Base-by-base conservation (phyloP, 2,888 invertebrate genomes). In the Thelaira solivaga region DNA sequence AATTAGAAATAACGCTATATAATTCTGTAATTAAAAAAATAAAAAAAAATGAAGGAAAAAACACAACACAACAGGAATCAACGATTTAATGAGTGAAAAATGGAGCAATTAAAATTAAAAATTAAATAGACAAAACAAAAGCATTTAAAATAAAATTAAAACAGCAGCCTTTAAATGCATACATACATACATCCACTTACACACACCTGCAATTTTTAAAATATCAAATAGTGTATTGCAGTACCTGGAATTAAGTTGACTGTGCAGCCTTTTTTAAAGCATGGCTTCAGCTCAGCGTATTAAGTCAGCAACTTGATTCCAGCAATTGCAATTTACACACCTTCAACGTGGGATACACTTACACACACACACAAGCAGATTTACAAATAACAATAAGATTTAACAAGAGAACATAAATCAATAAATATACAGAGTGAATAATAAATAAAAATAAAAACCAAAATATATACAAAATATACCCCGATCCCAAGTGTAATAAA, bases 231-330 rank as follows among this genome's bases (percentile, higher is more conserved):
- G 83, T 87, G 84, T 83, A 84, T 86, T 87, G 86, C 89, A 85
- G 85, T 89, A 87, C 89, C 88, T 88, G 88, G 88, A 88, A 88
- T 88, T 86, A 87, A 89, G 88, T 88, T 88, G 88, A 89, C 88
- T 88, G 88, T 88, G 88, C 89, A 85, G 89, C 89, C 88, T 84
- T 85, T 68, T 61, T 82, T 80, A 76, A 83, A 80, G 84, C 83
- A 83, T 81, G 85, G 85, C 86, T 85, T 87, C 83, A 82, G 86
- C 83, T 85, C 80, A 83, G 84, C 83, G 83, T 80, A 80, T 80
- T 81, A 88, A 88, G 88, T 88, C 88, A 88, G 88, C 88, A 88
- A 88, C 88, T 88, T 89, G 88, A 88, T 88, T 88, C 89, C 88
- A 88, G 88, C 89, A 88, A 88, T 84, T 86, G 88, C 89, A 83